These are phyloP conservation scores for Lamellibrachia satsuma DNA, from an alignment of 2,888 invertebrate species.

Conservation along the genomic window DNA sequence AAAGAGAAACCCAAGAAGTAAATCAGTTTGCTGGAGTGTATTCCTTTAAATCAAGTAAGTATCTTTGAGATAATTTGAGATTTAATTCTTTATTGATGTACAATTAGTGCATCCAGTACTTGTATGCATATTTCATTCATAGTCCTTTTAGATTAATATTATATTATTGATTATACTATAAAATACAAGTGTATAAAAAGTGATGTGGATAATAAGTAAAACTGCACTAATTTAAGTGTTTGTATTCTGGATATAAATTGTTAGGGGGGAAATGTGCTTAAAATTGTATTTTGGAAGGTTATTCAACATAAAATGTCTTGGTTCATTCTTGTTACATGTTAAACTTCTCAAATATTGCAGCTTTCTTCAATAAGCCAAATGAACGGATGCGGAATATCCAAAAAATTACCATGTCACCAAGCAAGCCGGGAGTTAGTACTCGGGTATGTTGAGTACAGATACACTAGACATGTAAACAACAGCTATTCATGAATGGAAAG, in stretches of 20 bases:
- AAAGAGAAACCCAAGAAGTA: slow-evolving; percentile 58
- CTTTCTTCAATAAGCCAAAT: slow-evolving; percentile 43
- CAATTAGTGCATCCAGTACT: background rate
- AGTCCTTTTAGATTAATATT: background rate
- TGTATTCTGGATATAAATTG: background rate
- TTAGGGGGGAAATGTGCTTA: background rate
- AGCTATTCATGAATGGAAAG: too few relatives aligned
- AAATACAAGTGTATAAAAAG: background rate
- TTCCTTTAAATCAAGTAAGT: slow-evolving; percentile 55
- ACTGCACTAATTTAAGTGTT: background rate
- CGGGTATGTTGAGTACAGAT: too few relatives aligned
- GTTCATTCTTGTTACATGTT: background rate
- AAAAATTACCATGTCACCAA: slow-evolving; percentile 56
- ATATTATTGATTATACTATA: background rate
- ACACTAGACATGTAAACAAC: too few relatives aligned
- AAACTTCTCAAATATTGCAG: slow-evolving; percentile 30
- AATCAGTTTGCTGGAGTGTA: slow-evolving; percentile 63
- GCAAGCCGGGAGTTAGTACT: slow-evolving; percentile 41
- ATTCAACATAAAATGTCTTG: too few relatives aligned
- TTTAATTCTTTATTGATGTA: background rate
- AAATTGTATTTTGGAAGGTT: background rate
- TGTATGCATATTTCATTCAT: background rate
- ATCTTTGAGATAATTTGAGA: background rate
- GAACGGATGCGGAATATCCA: slow-evolving; percentile 59
- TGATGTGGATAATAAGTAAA: background rate